phyloP scores from a whole-genome alignment of 2,113 vertebrate genomes.

The Sinocyclocheilus grahami region DNA sequence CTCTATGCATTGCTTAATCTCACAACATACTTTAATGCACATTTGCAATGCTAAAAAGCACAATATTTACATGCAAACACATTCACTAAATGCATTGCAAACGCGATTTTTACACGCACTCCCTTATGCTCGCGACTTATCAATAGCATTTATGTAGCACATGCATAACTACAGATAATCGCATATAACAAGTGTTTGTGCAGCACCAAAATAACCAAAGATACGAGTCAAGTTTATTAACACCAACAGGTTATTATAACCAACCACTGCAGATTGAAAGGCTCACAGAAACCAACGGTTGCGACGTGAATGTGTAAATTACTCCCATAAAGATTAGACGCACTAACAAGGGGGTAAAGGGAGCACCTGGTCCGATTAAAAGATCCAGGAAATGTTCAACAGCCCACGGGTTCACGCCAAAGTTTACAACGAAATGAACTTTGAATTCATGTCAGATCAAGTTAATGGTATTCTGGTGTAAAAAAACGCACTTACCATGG shows the following conservation, averaged over 20 bases:
- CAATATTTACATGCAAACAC: not conserved
- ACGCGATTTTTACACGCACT: not conserved
- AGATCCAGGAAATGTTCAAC: conserved; percentile 27
- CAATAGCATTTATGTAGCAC: not conserved
- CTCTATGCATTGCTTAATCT: not conserved
- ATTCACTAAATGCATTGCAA: not conserved
- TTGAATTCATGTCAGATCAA: not conserved
- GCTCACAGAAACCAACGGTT: not conserved
- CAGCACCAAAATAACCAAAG: not conserved
- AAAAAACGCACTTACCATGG: conserved; percentile 48
- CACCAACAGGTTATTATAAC: not conserved
- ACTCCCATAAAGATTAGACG: not conserved
- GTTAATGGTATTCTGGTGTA: not conserved
- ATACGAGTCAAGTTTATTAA: not conserved
- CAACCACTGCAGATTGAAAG: not conserved
- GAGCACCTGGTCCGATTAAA: conserved; percentile 1
- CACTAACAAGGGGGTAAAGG: not conserved
- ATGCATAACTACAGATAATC: not conserved
- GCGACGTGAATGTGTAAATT: not conserved
- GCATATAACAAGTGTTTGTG: not conserved
- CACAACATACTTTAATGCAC: not conserved
- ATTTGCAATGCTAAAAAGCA: not conserved
- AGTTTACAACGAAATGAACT: not conserved
- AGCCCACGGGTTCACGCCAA: not conserved
- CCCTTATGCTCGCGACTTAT: not conserved